These are phyloP conservation scores for Euphonia xanthogaster DNA, from an alignment of 2,797 vertebrate genomes.

Conservation along the genomic window DNA sequence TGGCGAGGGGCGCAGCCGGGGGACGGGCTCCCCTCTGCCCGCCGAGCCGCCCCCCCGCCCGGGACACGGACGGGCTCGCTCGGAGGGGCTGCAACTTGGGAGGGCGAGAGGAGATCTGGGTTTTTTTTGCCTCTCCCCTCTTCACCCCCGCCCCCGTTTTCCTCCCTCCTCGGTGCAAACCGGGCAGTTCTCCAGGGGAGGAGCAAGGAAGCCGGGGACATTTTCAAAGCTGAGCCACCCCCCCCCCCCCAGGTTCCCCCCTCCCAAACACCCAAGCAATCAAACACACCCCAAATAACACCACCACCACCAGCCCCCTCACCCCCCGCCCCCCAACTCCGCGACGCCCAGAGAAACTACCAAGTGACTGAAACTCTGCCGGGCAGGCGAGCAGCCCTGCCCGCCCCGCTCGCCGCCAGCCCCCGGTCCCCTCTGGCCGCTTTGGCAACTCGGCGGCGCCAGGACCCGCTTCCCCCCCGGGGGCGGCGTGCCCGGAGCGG, in stretches of 20 bases:
- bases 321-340: background rate
- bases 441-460: background rate
- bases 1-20: background rate
- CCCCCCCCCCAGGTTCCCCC: background rate
- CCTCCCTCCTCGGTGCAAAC: background rate
- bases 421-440: background rate
- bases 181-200: constrained; percentile 17
- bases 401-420: background rate
- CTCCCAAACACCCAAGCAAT: background rate
- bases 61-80: background rate
- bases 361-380: constrained; percentile 6
- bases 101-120: background rate
- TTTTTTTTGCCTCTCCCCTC: background rate
- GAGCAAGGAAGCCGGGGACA: background rate
- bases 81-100: background rate
- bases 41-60: background rate
- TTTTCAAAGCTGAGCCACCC: background rate
- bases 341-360: constrained; percentile 46
- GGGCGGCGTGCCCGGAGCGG: background rate
- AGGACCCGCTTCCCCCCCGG: background rate
- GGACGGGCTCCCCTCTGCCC: background rate
- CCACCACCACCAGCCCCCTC: too few species aligned
- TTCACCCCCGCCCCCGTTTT: background rate
- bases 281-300: background rate
- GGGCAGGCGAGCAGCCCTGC: background rate